Base-by-base conservation (phyloP, 2,113 vertebrate species). In the Ramphastos sulfuratus region DNA sequence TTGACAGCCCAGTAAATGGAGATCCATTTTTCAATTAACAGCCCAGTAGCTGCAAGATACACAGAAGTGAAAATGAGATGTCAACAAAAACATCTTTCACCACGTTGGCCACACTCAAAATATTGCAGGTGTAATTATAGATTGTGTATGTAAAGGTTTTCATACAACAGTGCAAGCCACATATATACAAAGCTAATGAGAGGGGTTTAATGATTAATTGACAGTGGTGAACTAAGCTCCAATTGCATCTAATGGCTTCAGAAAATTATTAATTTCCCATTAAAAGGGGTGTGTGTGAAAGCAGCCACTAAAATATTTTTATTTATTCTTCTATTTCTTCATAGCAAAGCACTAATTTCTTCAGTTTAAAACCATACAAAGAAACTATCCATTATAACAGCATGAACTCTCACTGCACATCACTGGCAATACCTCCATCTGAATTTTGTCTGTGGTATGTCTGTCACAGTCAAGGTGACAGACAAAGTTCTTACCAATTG, bases 271-370 rank as follows among this genome's bases (percentile, higher is more conserved):
- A n/a, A 6, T 90, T 83, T 77, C 35, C n/a, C 25, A 48, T 70
- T 83, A 90, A 89, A 77, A 17, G 44, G 11, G 3, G 37, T 39
- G 37, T 39, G 37, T 39, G 21, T 67, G 8, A 90, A 82, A 69
- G 9, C 13, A 80, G 52, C 39, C 16, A 80, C 82, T 86, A 70
- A 80, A 85, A 58, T 80, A 80, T 73, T 83, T 90, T 69, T 1
- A 75, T 72, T 85, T 90, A 82, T 85, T 64, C 55, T 64, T 85
- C 55, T 65, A 69, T 88, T 90, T 92, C 65, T 50, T 66, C 56
- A 58, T 66, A 89, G 15, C 23, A 73, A 90, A 30, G 55, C 60
- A 73, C 35, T 78, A 33, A 85, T 73, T 85, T 85, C 30, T 55
- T 73, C 88, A 60, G 25, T 37, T 46, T 6, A 42, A 21, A 76